Conservation (phyloP, 2,113 vertebrate species). For the Nicator chloris region DNA sequence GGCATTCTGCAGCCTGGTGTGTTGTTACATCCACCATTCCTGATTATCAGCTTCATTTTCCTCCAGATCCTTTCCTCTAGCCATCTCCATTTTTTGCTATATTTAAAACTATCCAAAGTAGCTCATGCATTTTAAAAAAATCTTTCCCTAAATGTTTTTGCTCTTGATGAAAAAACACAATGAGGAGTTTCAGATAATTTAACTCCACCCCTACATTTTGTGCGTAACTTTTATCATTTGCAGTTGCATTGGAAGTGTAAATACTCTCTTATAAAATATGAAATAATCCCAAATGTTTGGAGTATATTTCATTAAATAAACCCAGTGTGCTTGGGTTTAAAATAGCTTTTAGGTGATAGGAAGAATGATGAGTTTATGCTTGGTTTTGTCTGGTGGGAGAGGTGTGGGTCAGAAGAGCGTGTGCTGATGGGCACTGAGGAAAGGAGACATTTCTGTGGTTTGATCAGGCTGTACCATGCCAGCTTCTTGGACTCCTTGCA, state of each 20-base stretch:
- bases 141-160: neutral
- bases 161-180: neutral
- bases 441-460: neutral
- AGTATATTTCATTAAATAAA: too few relatives aligned
- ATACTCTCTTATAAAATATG: neutral
- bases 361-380: neutral
- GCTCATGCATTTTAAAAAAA: neutral
- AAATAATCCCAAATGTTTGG: neutral
- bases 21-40: neutral
- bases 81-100: neutral
- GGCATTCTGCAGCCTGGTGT: neutral
- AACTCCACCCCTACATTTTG: neutral
- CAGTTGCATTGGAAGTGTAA: neutral
- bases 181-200: neutral
- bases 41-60: neutral
- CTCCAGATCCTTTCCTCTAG: neutral
- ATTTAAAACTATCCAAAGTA: neutral
- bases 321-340: neutral
- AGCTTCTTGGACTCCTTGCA: neutral
- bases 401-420: neutral
- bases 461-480: neutral
- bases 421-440: neutral
- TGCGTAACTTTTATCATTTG: neutral
- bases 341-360: neutral
- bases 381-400: neutral